A percentile compares a stretch with the other conserved stretches of the same genome.
phyloP scores from a whole-genome alignment of 1,140 invertebrate species.

The Neodiprion pinetum region DNA sequence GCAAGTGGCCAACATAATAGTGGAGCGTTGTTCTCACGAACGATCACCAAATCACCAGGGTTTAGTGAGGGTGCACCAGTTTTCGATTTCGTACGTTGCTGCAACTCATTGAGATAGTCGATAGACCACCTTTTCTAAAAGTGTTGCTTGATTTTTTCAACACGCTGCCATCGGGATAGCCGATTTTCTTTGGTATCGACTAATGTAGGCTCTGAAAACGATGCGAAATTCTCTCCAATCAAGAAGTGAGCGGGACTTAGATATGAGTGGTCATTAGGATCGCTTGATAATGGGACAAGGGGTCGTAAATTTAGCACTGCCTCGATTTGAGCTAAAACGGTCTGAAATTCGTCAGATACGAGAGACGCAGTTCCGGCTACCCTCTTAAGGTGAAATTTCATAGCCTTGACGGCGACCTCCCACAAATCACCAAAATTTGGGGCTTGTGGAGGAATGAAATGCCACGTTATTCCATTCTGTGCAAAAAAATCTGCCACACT shows the following conservation, averaged over 20 bases:
- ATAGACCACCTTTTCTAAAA: background rate
- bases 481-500: background rate
- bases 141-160: background rate
- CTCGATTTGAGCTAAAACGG: conserved; percentile 29
- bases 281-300: conserved; percentile 22
- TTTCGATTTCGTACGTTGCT: background rate
- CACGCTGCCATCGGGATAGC: background rate
- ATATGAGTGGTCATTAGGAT: conserved; percentile 18
- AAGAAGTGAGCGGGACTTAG: conserved; percentile 19
- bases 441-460: conserved; percentile 44
- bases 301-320: conserved; percentile 28
- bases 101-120: background rate
- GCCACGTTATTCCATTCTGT: conserved; percentile 24
- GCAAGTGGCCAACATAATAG: background rate
- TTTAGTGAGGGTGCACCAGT: background rate
- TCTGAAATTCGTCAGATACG: conserved; percentile 35
- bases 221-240: background rate
- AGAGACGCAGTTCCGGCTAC: conserved; percentile 20
- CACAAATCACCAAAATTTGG: conserved; percentile 49
- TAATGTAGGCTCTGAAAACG: too few relatives aligned
- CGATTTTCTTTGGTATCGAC: background rate
- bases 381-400: conserved; percentile 38
- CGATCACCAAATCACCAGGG: background rate
- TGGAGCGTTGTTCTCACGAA: background rate
- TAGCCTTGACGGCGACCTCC: conserved; percentile 43